phyloP scores from a whole-genome alignment of 2,113 vertebrate species.

The Alosa alosa region DNA sequence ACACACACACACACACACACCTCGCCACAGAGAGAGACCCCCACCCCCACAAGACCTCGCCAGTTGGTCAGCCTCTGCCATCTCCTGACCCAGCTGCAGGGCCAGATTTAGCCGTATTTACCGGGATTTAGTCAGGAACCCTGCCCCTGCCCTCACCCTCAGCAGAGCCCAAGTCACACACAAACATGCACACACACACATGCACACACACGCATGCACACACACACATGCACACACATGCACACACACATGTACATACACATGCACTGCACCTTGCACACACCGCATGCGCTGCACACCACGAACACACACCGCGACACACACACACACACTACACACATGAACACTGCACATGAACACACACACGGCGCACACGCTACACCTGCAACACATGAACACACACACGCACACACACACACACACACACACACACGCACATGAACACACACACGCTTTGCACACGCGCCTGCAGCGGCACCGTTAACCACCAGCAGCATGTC shows the following conservation, averaged over 20 bases:
- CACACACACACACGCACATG: not conserved
- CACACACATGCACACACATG: not conserved
- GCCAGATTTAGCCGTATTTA: conserved; percentile 17
- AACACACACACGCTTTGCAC: no score
- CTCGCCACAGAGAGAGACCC: not conserved
- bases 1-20: not conserved
- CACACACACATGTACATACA: not conserved
- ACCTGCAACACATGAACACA: no score
- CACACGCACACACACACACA: not conserved
- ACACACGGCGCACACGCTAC: not conserved
- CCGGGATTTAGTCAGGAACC: conserved; percentile 14
- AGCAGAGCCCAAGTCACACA: conserved; percentile 19
- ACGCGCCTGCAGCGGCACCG: no score
- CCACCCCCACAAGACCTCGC: not conserved
- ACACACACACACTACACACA: not conserved
- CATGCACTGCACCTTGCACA: no score
- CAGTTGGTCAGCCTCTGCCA: not conserved
- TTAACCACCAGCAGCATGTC: not conserved
- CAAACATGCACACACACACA: not conserved
- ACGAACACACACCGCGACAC: no score
- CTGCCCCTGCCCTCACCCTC: conserved; percentile 19
- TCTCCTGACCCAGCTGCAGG: conserved; percentile 1
- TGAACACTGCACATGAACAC: no score
- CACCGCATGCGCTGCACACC: no score
- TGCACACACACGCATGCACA: not conserved